These are phyloP conservation scores for Polypedilum vanderplanki DNA, from an alignment of 1,140 invertebrate species.

Conservation along the genomic window DNA sequence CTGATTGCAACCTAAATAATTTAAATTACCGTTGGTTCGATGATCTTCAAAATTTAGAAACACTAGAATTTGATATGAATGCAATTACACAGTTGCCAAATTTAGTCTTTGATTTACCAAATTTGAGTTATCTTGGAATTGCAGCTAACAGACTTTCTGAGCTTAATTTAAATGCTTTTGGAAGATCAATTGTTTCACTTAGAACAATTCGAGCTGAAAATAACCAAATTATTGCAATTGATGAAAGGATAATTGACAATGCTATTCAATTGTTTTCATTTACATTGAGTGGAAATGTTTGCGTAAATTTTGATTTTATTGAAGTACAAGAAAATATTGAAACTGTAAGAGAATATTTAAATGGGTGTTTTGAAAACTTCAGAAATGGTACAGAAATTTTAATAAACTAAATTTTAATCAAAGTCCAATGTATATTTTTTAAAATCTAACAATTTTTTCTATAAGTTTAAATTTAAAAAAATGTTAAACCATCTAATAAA, in stretches of 20 bases:
- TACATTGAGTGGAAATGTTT: neutral
- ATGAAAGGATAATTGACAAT: neutral
- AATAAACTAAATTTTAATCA: neutral
- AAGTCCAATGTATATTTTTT: neutral
- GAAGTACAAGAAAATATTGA: neutral
- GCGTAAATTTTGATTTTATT: neutral
- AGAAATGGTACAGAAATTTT: neutral
- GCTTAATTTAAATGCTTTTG: neutral
- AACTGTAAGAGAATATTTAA: neutral
- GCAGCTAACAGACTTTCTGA: neutral
- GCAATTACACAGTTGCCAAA: neutral
- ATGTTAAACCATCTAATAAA: too few species aligned
- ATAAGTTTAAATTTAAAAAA: too few species aligned
- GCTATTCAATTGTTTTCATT: neutral
- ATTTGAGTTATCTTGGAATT: neutral
- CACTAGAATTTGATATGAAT: neutral
- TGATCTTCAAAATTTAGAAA: neutral
- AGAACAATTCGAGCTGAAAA: neutral
- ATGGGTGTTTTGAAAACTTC: neutral
- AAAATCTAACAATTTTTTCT: neutral
- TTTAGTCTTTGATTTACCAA: neutral
- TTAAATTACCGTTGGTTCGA: neutral
- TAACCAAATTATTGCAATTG: constrained; percentile 1
- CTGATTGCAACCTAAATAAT: neutral
- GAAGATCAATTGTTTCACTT: neutral